phyloP scores from a whole-genome alignment of 2,113 vertebrate genomes.

The Columba janthina region DNA sequence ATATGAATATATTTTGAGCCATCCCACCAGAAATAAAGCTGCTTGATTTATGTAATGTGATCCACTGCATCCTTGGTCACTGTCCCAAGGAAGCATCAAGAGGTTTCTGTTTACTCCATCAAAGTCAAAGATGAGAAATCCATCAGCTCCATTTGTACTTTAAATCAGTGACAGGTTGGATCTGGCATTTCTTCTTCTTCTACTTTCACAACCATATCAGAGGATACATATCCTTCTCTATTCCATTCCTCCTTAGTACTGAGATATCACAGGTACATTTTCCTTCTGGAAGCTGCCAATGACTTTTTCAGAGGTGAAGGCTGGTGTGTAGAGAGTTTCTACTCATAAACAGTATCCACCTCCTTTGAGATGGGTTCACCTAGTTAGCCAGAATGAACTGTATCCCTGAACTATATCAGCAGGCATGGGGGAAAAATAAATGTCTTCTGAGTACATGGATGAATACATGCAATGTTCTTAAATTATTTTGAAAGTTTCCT shows the following conservation, averaged over 20 bases:
- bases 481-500: conserved; percentile 36
- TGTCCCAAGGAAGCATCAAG: not conserved
- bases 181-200: not conserved
- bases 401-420: not conserved
- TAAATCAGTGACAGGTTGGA: not conserved
- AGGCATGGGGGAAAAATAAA: not conserved
- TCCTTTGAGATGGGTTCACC: not conserved
- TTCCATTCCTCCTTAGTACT: not conserved
- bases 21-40: not conserved
- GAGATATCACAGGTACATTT: not conserved
- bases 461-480: not conserved
- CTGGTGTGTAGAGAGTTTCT: not conserved
- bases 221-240: not conserved
- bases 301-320: not conserved
- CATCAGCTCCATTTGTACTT: not conserved
- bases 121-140: not conserved
- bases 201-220: not conserved
- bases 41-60: not conserved
- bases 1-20: not conserved
- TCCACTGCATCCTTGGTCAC: not conserved
- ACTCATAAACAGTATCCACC: not conserved
- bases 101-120: not conserved
- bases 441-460: not conserved
- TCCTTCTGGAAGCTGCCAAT: not conserved
- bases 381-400: not conserved